Base-by-base conservation (phyloP, 2,888 invertebrate genomes). In the Sesamia inferens region DNA sequence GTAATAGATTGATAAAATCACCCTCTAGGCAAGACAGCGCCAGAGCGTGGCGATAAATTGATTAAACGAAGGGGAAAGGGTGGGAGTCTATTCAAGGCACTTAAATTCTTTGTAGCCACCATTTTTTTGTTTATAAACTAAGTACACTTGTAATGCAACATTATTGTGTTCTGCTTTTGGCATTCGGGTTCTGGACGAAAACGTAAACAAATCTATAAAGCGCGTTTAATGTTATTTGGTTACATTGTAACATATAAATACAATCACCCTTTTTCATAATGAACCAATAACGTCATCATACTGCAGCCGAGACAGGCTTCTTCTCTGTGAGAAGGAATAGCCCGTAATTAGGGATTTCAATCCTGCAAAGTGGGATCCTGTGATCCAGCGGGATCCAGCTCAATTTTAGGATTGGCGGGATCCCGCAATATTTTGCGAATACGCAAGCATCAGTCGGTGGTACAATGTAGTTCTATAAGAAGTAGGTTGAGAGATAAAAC, bases 1-100 rank as follows among this genome's bases (percentile, higher is more conserved):
- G 70, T 68, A 73, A 73, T 81, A 81, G 70, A 66, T 81, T 78
- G 81, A 81, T 81, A 81, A 81, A 71, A 81, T 81, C 81, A 71
- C 81, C 81, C 78, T 78, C 59, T 64, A 67, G 63, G 8, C 67
- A 13, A 71, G 22, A 69, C 19, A 66, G 74, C 78, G 71, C 71
- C 31, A 74, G 81, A 76, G 76, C 82, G 82, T 76, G 42, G 72
- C 76, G 68, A 74, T 59, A 64, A 77, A 82, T 82, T 76, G 71
- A 81, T 76, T 82, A 77, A 74, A 70, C 70, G 54, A 75, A 65
- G 31, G 59, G 78, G 63, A 51, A 70, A 79, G 73, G 81, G 77
- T 85, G 77, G 55, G 76, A 85, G 59, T 39, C 70, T 67, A 79
- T 71, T 68, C 48, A 70, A 69, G 39, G 22, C 68, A 80, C 69